Percentiles rank a stretch among this genome's conserved stretches.
Evolutionary conservation across 2,888 invertebrate species (phyloP).

Genomic region (Heliconius cydno): DNA sequence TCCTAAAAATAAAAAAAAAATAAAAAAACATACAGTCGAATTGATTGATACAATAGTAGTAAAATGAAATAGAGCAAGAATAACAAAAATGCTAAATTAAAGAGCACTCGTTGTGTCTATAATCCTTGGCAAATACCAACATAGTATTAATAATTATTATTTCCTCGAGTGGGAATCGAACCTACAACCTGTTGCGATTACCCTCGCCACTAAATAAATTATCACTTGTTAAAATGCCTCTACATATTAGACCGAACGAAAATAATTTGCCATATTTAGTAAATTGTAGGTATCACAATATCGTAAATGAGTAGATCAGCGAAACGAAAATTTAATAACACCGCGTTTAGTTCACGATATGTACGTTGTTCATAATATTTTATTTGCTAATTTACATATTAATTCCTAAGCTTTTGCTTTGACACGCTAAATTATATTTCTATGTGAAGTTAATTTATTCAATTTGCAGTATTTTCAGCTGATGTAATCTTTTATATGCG

Average conservation of each 20-base stretch:
- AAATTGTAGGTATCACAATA: slow-evolving; percentile 9
- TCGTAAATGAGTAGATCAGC: slow-evolving; percentile 47
- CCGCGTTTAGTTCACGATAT: slow-evolving; percentile 28
- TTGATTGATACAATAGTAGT: slow-evolving; percentile 42
- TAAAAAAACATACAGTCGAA: too few relatives aligned
- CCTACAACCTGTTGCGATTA: too few relatives aligned
- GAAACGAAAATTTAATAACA: slow-evolving; percentile 50
- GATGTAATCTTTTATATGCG: slow-evolving; percentile 1
- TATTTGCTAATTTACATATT: slow-evolving; percentile 26
- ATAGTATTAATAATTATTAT: background rate
- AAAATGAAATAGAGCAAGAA: slow-evolving; percentile 48
- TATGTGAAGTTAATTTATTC: background rate
- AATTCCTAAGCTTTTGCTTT: slow-evolving; percentile 26
- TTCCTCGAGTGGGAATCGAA: too few relatives aligned
- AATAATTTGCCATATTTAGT: background rate
- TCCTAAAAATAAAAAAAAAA: background rate
- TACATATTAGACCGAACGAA: background rate
- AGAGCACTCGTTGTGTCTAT: background rate
- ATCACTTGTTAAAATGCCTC: background rate
- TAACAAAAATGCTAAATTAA: slow-evolving; percentile 51
- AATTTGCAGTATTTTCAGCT: slow-evolving; percentile 4
- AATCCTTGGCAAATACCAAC: slow-evolving; percentile 1
- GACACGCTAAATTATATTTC: slow-evolving; percentile 15
- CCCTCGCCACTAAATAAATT: too few relatives aligned
- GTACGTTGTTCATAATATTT: slow-evolving; percentile 36